Percentiles rank a stretch among this genome's conserved stretches.
These are phyloP conservation scores for Pangasius macronema DNA, from an alignment of 2,797 vertebrate species.

Conservation along the genomic window DNA sequence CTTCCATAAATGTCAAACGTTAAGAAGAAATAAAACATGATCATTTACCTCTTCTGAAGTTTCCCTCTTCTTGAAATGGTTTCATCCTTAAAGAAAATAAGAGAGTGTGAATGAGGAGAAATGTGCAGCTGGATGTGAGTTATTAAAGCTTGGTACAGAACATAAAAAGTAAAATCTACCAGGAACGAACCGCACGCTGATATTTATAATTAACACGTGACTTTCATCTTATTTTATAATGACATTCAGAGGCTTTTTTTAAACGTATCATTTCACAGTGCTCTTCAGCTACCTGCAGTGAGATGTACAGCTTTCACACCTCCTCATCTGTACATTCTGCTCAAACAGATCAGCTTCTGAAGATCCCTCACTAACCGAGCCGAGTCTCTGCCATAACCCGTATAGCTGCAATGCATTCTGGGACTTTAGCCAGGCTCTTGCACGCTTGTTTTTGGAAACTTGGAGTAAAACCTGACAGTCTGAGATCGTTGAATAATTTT, in stretches of 20 bases:
- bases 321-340: not conserved
- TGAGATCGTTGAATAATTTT: too few relatives aligned
- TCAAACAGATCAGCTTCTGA: not conserved
- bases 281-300: not conserved
- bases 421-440: not conserved
- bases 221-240: not conserved
- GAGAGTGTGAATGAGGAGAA: constrained; percentile 3
- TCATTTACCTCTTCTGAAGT: constrained; percentile 79
- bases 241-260: too few relatives aligned
- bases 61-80: constrained; percentile 67
- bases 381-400: not conserved
- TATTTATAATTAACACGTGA: not conserved
- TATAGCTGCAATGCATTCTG: not conserved
- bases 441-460: not conserved
- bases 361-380: not conserved
- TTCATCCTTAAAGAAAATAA: constrained; percentile 71
- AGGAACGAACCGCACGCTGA: too few relatives aligned
- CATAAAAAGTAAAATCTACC: not conserved
- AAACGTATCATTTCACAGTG: not conserved
- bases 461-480: not conserved
- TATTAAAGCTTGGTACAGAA: not conserved
- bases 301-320: not conserved
- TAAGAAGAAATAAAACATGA: not conserved
- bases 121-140: not conserved
- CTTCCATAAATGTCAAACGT: not conserved